These are phyloP conservation scores for Ennomos erosarius DNA, from an alignment of 2,888 invertebrate species.

Conservation along the genomic window DNA sequence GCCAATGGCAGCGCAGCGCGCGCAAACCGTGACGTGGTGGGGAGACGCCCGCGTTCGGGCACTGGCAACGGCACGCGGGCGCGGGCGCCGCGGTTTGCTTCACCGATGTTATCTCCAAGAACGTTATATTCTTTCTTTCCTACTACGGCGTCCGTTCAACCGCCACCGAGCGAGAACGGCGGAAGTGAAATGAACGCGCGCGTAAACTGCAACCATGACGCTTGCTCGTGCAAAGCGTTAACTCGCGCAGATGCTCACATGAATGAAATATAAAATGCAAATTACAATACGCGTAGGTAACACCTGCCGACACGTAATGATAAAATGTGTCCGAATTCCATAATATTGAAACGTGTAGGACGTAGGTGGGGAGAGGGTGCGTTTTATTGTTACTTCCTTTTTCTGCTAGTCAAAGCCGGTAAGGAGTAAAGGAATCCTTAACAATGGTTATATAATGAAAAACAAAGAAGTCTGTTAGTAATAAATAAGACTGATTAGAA, in stretches of 20 bases:
- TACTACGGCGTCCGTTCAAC: constrained; percentile 78
- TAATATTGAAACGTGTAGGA: too few species aligned
- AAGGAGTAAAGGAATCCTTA: too few species aligned
- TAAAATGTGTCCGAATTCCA: constrained; percentile 4
- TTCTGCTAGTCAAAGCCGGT: too few species aligned
- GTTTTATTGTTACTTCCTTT: too few species aligned
- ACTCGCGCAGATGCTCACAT: constrained; percentile 40
- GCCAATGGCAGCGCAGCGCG: constrained; percentile 70
- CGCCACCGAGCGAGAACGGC: constrained; percentile 64
- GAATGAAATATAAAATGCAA: constrained; percentile 44
- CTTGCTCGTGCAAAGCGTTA: constrained; percentile 44
- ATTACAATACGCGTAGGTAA: constrained; percentile 31
- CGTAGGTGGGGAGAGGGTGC: too few species aligned
- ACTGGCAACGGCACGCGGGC: constrained; percentile 32
- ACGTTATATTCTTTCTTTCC: constrained; percentile 83
- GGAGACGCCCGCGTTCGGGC: constrained; percentile 55
- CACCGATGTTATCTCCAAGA: constrained; percentile 77
- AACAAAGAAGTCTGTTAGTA: too few species aligned
- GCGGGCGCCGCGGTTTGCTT: constrained; percentile 31
- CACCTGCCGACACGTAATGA: constrained; percentile 16
- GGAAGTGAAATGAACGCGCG: constrained; percentile 82
- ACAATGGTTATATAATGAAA: too few species aligned
- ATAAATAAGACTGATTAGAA: too few species aligned
- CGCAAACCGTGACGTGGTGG: constrained; percentile 70
- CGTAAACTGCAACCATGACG: constrained; percentile 70